Base-by-base conservation (phyloP, 92 coral and sea anemone genomes). In the Pocillopora grandis region DNA sequence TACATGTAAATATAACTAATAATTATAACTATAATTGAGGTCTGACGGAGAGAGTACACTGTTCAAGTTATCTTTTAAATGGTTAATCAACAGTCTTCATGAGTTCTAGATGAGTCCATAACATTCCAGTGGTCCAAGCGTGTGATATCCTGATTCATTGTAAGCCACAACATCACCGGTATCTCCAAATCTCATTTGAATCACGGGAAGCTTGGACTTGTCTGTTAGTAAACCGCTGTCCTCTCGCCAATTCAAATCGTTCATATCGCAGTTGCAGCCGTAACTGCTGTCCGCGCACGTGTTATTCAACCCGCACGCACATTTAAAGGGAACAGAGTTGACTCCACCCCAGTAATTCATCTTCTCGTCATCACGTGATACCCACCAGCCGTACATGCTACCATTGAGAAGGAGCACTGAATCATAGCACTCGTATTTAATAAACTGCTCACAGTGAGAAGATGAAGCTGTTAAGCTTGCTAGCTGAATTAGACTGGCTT, bases 181-280 rank as follows among this genome's bases (percentile, higher is more conserved):
- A 58, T 89, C 92, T 68, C 92, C 92, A 80, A 89, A 89, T 31
- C 79, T 31, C 23, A 89, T 62, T 76, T 86, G 87, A 4, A 18
- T 75, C 17, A 85, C 92, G 35, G 90, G 90, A 52, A 89, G 89
- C 9, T 42, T 61, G 35, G 79, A 55, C 48, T 67, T 85, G 9
- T 82, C 66, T 49, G 83, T 89, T 23, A 89, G 92, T 13, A 78
- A 33, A 8, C 90, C 92, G 52, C 89, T 85, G 82, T 89, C 90
- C 21, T 62, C 61, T 23, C 88, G 85, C 90, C 79, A 77, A 0
- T 14, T 86, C 27, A 27, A 0, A 27, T 27, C 92, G n/a, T 85
- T 86, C 62, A 0, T 71, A 55, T 76, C 80, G 23, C 80, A 76
- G 31, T 76, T 58, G 15, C 80, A 76, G 59, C 80, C 80, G 15